A percentile compares a stretch with the other conserved stretches of the same genome.
These are phyloP conservation scores for Lepus europaeus DNA, from an alignment of 2,113 vertebrate species.

Conservation along the genomic window DNA sequence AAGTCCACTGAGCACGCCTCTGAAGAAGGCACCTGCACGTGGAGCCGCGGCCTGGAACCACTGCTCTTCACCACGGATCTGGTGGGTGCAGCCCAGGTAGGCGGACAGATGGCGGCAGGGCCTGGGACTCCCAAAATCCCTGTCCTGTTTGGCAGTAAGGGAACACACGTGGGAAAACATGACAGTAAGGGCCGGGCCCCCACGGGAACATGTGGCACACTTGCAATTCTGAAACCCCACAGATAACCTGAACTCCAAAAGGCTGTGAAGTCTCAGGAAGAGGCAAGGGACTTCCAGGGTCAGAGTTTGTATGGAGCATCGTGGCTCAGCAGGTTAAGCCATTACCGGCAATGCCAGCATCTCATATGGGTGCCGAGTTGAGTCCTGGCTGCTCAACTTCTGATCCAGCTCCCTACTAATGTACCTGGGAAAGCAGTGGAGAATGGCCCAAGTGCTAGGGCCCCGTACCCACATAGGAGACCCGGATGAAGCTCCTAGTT, in stretches of 20 bases:
- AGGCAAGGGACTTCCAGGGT: neutral
- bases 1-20: neutral
- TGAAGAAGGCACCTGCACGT: neutral
- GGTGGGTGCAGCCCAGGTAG: neutral
- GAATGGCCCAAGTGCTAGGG: too few relatives aligned
- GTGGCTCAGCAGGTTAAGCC: too few relatives aligned
- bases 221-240: neutral
- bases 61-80: neutral
- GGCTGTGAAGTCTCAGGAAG: neutral
- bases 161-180: fast-evolving
- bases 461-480: too few relatives aligned
- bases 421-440: too few relatives aligned
- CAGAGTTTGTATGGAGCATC: neutral
- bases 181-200: neutral
- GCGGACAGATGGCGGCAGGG: too few relatives aligned
- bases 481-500: too few relatives aligned
- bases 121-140: neutral
- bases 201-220: neutral
- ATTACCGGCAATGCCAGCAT: too few relatives aligned
- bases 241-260: neutral
- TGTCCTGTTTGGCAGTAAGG: neutral
- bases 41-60: neutral
- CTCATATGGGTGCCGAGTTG: too few relatives aligned
- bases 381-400: too few relatives aligned
- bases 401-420: too few relatives aligned